Evolutionary conservation across 1,140 invertebrate species (phyloP).

Genomic region (Drosophila repletoides): DNA sequence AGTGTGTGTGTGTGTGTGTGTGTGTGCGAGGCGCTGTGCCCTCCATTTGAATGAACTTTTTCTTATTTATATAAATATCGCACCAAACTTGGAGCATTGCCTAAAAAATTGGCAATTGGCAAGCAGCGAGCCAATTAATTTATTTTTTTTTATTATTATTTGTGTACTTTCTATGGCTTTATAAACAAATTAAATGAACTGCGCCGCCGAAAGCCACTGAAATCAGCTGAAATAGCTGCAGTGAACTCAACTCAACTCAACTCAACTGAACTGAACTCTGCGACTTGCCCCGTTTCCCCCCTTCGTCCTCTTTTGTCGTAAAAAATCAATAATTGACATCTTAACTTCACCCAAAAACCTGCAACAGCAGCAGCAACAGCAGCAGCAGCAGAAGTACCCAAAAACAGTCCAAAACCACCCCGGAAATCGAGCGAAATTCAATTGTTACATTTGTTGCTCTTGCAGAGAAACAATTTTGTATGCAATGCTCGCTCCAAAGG

Average conservation of each 20-base stretch:
- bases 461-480: constrained; percentile 55
- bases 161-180: not conserved
- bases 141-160: constrained; percentile 1
- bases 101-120: constrained; percentile 13
- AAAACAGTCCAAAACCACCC: constrained; percentile 32
- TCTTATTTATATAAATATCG: constrained; percentile 43
- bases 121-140: constrained; percentile 19
- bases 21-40: constrained; percentile 1
- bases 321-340: constrained; percentile 70
- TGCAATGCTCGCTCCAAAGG: too few species aligned
- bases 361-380: constrained; percentile 12
- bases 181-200: constrained; percentile 5
- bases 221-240: not conserved
- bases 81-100: constrained; percentile 32
- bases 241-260: not conserved
- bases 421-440: constrained; percentile 16
- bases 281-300: constrained; percentile 18
- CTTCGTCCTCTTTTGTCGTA: constrained; percentile 24
- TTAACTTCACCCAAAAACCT: constrained; percentile 33
- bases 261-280: not conserved
- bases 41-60: constrained; percentile 41
- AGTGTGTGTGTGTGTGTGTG: not conserved
- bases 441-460: constrained; percentile 10
- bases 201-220: too few species aligned
- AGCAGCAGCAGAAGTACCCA: constrained; percentile 3